Evolutionary conservation across 1,140 invertebrate genomes (phyloP), one percentile per base, ranked within the genome.

Genomic region (Lucilia sericata): DNA sequence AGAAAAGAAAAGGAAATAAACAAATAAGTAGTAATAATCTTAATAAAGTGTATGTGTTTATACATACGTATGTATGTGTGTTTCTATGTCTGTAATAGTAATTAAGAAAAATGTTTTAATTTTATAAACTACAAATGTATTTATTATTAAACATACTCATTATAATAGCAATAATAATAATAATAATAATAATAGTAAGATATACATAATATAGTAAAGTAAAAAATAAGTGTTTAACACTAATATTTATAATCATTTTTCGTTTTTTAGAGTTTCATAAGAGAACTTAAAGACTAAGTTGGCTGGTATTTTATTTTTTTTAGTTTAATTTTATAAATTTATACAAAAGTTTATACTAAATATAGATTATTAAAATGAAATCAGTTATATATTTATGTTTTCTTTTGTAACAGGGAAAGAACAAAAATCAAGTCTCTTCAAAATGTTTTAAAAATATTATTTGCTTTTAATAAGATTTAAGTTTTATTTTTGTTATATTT

Each of bases 211-310:
- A 8, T 42, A 60, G 55, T 60, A 60, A 60, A 60, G 55, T 60
- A 60, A n/a, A 70, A 55, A 55, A 55, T 55, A 55, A 70, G 65
- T 70, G 65, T 70, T 70, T 21, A 70, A 70, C 65, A 70, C 65
- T 70, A 70, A 70, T 70, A 70, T 70, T 70, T 21, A 10, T 21
- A 70, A 70, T 60, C 5, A 42, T 60, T 60, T 17, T 60, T n/a
- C 4, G n/a, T 60, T 60, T 60, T 60, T 17, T 60, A 42, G 42
- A 42, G 5, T 42, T 42, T 42, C 42, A 42, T 55, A 14, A 55
- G 12, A 10, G 60, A 70, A 25, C 65, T 70, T 70, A 70, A 21
- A 70, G 5, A 70, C 65, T 70, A 70, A 21, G 19, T 70, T 70
- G 65, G 65, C 65, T 70, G 14, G 42, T 42, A 60, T n/a, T 60